Base-by-base conservation (phyloP, 2,797 vertebrate species). In the Labeo calbasu region DNA sequence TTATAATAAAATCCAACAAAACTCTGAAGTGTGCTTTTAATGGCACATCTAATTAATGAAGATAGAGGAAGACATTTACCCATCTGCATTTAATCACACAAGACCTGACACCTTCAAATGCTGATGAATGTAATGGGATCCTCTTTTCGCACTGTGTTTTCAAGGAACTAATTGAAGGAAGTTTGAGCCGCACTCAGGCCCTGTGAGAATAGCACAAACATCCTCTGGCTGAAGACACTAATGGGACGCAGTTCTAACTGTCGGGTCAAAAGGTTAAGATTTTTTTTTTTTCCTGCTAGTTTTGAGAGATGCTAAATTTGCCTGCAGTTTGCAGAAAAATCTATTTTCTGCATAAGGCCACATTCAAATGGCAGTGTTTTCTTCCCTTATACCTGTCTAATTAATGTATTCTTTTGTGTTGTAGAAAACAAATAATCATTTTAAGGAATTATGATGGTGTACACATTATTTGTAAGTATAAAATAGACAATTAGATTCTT, bases 1-100 rank as follows among this genome's bases (percentile, higher is more conserved):
- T 50, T 80, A 87, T 86, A 69, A 75, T 61, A 72, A 12, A 11
- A 66, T 19, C 14, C 25, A 46, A 7, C 21, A 50, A 5, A 65
- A 82, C 65, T 82, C 14, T 59, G 9, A 73, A 77, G 48, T 82
- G 59, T 80, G 57, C n/a, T 59, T 84, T 87, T 71, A 86, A 88
- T 87, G 77, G 68, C 84, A 59, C 48, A 46, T 86, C 48, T 84
- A 73, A 77, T 65, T 88, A 88, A 87, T 84, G 84, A 89, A 86
- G 86, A 86, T 79, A 46, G 84, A 88, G 79, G 68, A 80, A 84
- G 73, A 77, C 53, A 43, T 84, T 65, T 57, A 53, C 77, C 75
- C 21, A 70, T 83, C 85, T 83, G 82, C 68, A 78, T 84, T 84
- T 85, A 84, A 83, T 85, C 71, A 84, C 69, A 77, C 13, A 79